Evolutionary conservation across 2,888 invertebrate genomes (phyloP), one percentile per base, ranked within the genome.

Genomic region (Trachelus stipa): DNA sequence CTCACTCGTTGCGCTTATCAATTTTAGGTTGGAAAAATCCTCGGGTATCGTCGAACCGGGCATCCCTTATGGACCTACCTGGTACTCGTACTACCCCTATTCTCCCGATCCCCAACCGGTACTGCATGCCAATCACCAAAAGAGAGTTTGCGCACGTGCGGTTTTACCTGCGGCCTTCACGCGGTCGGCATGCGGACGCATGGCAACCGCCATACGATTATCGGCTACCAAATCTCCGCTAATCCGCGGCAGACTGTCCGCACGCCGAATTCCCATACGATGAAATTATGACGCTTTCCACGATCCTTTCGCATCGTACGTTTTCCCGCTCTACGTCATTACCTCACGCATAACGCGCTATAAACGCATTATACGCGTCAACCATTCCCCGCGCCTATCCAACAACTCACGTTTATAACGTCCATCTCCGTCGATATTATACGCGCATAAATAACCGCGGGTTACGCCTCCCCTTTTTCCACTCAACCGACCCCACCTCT

Each of bases 311-410:
- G 23, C 56, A 23, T 56, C 56, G 40, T 15, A 15, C 40, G 23
- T 23, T 56, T 56, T 56, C 77, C 75, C 31, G 83, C 81, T 87
- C 85, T 88, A 86, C 88, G 87, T 90, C 88, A 90, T 90, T 90
- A 89, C 2, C 9, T 1, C 56, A 2, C 23, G 56, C 56, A 23
- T 56, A 56, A 56, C 56, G 23, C 56, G 9, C 56, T 23, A 56
- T 56, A 88, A 89, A 88, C 86, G 85, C 84, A 87, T 88, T 88
- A 88, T 86, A 88, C 86, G 79, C 86, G 81, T 84, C 79, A 84
- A 83, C 80, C 79, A 76, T 82, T 76, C 76, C 76, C 75, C 75
- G 76, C 74, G 75, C 56, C 56, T 23, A 2, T 6, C 9, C 23
- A 9, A 15, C 56, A 56, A 56, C 56, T 23, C 56, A 56, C 23